Evolutionary conservation across 2,113 vertebrate species (phyloP).

Genomic region (Actinemys pallida): DNA sequence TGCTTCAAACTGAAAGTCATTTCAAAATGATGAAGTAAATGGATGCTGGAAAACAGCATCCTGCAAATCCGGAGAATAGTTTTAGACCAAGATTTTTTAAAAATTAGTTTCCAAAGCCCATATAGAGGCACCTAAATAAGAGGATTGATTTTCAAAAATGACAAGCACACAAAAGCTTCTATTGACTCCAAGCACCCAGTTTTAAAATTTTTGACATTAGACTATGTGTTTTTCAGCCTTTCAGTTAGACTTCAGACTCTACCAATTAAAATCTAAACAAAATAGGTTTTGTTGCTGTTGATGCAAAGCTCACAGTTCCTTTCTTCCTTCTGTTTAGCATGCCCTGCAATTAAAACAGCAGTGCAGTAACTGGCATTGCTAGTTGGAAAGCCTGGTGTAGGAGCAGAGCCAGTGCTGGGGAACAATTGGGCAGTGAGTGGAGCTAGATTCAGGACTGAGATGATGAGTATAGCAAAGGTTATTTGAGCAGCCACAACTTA

Average conservation of each 20-base stretch:
- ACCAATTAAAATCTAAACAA: neutral
- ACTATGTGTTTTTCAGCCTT: neutral
- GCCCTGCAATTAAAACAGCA: neutral
- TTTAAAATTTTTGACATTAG: neutral
- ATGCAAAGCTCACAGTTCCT: neutral
- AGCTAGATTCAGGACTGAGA: neutral
- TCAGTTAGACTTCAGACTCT: neutral
- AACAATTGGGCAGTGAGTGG: neutral
- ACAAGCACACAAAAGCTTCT: neutral
- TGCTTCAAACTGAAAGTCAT: neutral
- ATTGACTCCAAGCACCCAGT: neutral
- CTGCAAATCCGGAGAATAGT: neutral
- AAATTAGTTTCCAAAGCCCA: neutral
- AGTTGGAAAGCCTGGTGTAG: neutral
- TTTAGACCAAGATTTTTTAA: neutral
- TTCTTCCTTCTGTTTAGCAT: neutral
- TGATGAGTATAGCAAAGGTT: neutral
- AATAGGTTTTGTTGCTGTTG: accelerated
- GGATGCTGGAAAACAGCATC: accelerated
- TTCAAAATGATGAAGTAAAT: neutral
- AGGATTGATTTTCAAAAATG: neutral
- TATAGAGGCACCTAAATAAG: neutral
- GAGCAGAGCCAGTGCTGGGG: neutral
- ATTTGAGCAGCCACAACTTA: neutral
- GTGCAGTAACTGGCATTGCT: accelerated